phyloP scores from a whole-genome alignment of 1,140 invertebrate genomes.

The Nasonia vitripennis region DNA sequence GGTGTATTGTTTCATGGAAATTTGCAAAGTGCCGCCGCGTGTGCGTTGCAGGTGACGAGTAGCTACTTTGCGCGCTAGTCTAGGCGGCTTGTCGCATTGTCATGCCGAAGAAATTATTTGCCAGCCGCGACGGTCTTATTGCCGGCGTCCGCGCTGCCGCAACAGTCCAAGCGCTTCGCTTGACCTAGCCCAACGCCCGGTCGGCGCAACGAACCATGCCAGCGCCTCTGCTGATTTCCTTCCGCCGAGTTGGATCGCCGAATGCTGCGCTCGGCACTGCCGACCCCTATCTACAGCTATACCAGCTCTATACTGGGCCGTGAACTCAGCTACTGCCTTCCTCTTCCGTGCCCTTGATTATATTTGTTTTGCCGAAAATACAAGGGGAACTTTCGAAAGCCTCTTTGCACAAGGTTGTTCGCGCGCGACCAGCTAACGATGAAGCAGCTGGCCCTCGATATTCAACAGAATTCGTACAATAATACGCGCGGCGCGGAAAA shows the following conservation, averaged over 20 bases:
- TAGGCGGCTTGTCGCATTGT: constrained; percentile 59
- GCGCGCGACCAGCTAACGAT: background rate
- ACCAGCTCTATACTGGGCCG: background rate
- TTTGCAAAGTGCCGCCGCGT: constrained; percentile 56
- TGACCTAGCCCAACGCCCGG: background rate
- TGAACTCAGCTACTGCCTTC: background rate
- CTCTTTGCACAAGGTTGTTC: background rate
- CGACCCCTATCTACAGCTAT: background rate
- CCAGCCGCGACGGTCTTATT: constrained; percentile 27
- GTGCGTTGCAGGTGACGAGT: constrained; percentile 32
- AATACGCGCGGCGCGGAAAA: no score
- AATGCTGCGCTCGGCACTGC: background rate
- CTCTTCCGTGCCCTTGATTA: constrained; percentile 13
- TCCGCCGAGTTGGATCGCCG: background rate
- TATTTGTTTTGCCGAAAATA: constrained; percentile 42
- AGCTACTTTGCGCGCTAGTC: background rate
- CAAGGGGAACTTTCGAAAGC: background rate
- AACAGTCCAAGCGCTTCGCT: constrained; percentile 3
- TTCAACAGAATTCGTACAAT: background rate
- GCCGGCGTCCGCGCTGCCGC: background rate
- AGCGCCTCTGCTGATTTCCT: constrained; percentile 15
- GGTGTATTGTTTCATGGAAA: constrained; percentile 65
- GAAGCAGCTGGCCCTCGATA: background rate
- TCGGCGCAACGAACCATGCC: background rate
- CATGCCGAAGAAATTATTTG: constrained; percentile 65